Conservation (phyloP, 2,888 invertebrate species). For the Drosophila paranaensis region DNA sequence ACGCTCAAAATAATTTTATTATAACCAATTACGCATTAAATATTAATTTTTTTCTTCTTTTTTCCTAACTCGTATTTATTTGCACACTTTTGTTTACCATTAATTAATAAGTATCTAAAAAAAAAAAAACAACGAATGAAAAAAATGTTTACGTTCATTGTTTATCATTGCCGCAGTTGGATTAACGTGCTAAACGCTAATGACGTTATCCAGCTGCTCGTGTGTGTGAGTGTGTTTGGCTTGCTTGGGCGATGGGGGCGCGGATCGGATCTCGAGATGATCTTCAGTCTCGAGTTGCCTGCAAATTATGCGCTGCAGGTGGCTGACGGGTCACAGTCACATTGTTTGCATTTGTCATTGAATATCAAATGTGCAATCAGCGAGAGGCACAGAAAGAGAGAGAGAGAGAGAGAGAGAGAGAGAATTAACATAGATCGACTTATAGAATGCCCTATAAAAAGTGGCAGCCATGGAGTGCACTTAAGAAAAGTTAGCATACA, state of each 20-base stretch:
- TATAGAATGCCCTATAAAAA: conserved; percentile 7
- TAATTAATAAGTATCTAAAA: conserved; percentile 41
- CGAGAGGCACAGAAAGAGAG: neutral
- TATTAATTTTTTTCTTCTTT: conserved; percentile 7
- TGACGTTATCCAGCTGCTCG: conserved; percentile 41
- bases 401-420: neutral
- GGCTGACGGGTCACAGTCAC: conserved; percentile 41
- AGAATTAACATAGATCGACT: conserved; percentile 1
- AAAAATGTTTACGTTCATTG: conserved; percentile 36
- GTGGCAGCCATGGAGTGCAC: neutral
- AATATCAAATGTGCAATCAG: conserved; percentile 48
- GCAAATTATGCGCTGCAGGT: conserved; percentile 59
- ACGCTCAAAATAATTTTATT: conserved; percentile 25
- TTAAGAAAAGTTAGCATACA: neutral
- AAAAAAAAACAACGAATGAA: conserved; percentile 15
- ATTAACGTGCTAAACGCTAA: conserved; percentile 52
- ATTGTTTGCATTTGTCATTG: conserved; percentile 66
- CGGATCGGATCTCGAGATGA: conserved; percentile 24
- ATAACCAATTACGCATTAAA: conserved; percentile 47
- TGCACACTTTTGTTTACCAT: conserved; percentile 39
- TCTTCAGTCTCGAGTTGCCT: conserved; percentile 26
- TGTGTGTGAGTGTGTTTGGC: neutral
- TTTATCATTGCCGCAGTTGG: conserved; percentile 44
- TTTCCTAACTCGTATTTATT: neutral
- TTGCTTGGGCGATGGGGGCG: conserved; percentile 10